Conservation (phyloP, 2,797 vertebrate species). For the Oophaga sylvatica region DNA sequence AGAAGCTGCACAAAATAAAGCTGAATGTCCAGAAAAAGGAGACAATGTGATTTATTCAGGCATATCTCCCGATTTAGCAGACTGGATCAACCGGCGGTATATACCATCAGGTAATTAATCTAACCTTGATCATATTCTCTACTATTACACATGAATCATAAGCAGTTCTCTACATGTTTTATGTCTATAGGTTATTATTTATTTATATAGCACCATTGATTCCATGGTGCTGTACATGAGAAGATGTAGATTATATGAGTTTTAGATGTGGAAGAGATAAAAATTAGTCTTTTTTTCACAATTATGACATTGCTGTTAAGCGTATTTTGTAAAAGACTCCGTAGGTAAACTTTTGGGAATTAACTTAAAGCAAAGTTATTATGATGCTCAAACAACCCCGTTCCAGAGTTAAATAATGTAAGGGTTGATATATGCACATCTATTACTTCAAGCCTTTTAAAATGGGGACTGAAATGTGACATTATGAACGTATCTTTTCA, state of each 20-base stretch:
- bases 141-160: not conserved
- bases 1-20: constrained; percentile 69
- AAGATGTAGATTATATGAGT: not conserved
- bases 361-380: not conserved
- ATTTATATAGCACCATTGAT: too few relatives aligned
- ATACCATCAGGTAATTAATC: constrained; percentile 84
- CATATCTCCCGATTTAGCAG: constrained; percentile 73
- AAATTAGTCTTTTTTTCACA: not conserved
- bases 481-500: not conserved
- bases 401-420: not conserved
- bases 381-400: not conserved
- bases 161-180: not conserved
- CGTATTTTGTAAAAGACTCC: not conserved
- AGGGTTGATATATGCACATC: not conserved
- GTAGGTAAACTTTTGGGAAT: not conserved
- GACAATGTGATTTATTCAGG: constrained; percentile 72
- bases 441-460: not conserved
- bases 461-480: too few relatives aligned
- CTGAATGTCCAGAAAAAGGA: constrained; percentile 60
- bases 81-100: constrained; percentile 69
- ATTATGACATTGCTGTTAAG: not conserved
- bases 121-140: not conserved
- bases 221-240: too few relatives aligned
- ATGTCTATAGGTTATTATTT: not conserved
- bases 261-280: not conserved